These are phyloP conservation scores for Dasysyrphus tricinctus DNA, from an alignment of 2,888 invertebrate species.

Conservation along the genomic window DNA sequence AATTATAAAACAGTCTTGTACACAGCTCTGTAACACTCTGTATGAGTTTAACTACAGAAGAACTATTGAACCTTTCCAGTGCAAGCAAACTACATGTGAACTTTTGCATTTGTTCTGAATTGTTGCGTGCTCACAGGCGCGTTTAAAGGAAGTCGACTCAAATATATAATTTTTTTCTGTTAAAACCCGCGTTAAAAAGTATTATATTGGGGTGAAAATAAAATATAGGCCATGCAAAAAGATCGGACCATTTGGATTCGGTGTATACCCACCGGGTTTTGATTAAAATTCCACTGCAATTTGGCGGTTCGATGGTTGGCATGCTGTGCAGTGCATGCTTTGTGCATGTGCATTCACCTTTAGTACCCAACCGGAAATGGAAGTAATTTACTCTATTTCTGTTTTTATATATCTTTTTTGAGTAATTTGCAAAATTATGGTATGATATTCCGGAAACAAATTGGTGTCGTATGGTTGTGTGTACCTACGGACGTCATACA, in stretches of 20 bases:
- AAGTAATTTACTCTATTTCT: constrained; percentile 54
- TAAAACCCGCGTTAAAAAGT: background rate
- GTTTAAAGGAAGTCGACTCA: background rate
- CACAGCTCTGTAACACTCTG: too few relatives aligned
- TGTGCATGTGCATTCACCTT: constrained; percentile 28
- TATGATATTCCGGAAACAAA: constrained; percentile 52
- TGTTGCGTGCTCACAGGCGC: background rate
- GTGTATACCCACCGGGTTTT: constrained; percentile 13
- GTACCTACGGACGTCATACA: background rate
- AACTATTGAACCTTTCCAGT: background rate
- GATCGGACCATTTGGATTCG: constrained; percentile 15
- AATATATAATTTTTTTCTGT: background rate
- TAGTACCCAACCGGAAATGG: constrained; percentile 55
- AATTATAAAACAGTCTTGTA: too few relatives aligned
- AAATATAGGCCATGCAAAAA: constrained; percentile 26
- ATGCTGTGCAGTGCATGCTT: constrained; percentile 2
- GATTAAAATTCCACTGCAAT: constrained; percentile 24
- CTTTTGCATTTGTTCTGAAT: background rate
- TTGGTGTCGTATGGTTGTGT: constrained; percentile 37
- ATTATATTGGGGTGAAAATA: background rate
- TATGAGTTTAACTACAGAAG: background rate
- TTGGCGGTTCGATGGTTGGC: background rate
- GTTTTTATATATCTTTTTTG: background rate
- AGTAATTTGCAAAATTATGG: constrained; percentile 65
- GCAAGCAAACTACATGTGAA: background rate